Evolutionary conservation across 2,113 vertebrate species (phyloP), one percentile per base, ranked within the genome.

Genomic region (Tychaedon coryphoeus): DNA sequence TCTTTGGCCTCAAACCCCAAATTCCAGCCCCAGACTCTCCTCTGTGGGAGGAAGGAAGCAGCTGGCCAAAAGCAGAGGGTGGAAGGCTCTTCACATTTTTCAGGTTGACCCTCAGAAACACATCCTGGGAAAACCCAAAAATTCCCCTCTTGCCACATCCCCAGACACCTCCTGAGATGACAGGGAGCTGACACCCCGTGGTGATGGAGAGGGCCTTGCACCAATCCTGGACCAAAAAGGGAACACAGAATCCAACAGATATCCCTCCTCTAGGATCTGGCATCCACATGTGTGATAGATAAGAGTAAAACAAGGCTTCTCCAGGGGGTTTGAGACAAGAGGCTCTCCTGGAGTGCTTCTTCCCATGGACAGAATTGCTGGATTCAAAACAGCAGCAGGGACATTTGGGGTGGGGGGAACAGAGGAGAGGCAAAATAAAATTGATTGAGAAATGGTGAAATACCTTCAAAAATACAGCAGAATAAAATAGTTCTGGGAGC

Each of bases 391-490:
- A 50, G 66, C 54, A 73, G 24, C 33, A 2, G 7, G 7, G 38
- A 50, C 34, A 14, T 25, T 31, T 43, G 31, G 28, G 12, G 13
- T 3, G 22, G 18, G n/a, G 12, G 29, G 10, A 48, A 48, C 8
- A n/a, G 17, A 17, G 38, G 6, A 65, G 29, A 56, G 8, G 15
- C 14, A 80, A 69, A 76, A 67, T 6, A 25, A 64, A 74, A 77
- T 7, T 0, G 0, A 34, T 0, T 26, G 10, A 43, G 9, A 65
- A 50, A 22, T 2, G 4, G 20, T 13, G 10, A 78, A 82, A 70
- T 14, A 26, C 19, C 14, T 50, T 64, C 15, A 40, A 57, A 74
- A 82, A 34, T 20, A 25, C 66, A 80, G 26, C 42, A 67, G 8
- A 34, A 61, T 12, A 10, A 64, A 45, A 24, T 9, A 4, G 2